Percentiles rank a stretch among this genome's conserved stretches.
Evolutionary conservation across 2,888 invertebrate species (phyloP).

Genomic region (Branchipolynoe longqiensis): DNA sequence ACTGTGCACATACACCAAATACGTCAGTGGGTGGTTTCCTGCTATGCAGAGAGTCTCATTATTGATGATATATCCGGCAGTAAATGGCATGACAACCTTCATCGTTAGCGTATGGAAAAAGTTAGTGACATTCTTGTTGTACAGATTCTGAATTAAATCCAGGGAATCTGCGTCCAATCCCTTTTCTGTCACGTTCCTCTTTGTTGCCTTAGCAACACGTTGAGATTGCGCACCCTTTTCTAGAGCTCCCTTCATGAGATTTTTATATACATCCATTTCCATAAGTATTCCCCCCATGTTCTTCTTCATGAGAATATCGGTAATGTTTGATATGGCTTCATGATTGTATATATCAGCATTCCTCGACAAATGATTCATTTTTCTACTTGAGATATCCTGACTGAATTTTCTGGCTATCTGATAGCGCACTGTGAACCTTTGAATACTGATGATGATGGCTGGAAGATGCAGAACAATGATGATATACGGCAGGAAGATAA

Average conservation of each 20-base stretch:
- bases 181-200: neutral
- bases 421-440: no score
- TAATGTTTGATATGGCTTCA: neutral
- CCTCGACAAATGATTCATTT: no score
- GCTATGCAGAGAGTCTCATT: neutral
- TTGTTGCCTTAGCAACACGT: neutral
- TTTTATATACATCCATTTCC: neutral
- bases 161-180: neutral
- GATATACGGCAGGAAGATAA: no score
- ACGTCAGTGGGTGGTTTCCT: neutral
- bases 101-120: neutral
- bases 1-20: constrained; percentile 30
- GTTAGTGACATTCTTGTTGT: neutral
- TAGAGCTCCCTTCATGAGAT: neutral
- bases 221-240: neutral
- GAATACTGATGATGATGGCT: no score
- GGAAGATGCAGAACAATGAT: no score
- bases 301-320: neutral
- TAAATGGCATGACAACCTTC: constrained; percentile 14
- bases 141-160: neutral
- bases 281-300: neutral
- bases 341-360: no score
- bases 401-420: no score
- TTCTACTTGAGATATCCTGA: no score
- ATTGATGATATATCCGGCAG: constrained; percentile 1